Evolutionary conservation across 2,888 invertebrate genomes (phyloP).

Genomic region (Imbricaverruca yamaguchii): DNA sequence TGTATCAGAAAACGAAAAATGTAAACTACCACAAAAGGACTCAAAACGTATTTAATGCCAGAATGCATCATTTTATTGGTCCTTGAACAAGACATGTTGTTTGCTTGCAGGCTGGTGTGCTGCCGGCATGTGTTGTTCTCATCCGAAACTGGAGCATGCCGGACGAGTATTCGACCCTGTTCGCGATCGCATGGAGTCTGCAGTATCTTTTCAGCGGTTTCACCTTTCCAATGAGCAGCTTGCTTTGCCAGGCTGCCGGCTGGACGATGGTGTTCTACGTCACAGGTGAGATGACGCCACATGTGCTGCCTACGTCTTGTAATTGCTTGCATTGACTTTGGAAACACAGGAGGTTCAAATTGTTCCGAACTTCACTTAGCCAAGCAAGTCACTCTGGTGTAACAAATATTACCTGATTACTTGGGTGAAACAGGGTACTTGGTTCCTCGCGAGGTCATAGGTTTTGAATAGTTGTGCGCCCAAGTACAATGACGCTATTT

Average conservation of each 20-base stretch:
- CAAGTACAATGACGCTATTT: too few relatives aligned
- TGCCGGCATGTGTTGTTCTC: not conserved
- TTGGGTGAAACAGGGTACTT: too few relatives aligned
- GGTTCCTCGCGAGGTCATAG: too few relatives aligned
- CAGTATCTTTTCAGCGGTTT: not conserved
- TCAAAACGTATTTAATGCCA: not conserved
- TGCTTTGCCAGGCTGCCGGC: not conserved
- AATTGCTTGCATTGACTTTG: too few relatives aligned
- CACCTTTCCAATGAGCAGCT: not conserved
- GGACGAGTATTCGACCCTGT: not conserved
- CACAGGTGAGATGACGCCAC: not conserved
- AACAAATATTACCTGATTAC: too few relatives aligned
- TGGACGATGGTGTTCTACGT: not conserved
- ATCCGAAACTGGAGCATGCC: not conserved
- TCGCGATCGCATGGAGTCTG: not conserved
- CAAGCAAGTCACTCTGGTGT: too few relatives aligned
- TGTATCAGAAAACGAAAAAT: not conserved
- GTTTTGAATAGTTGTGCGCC: too few relatives aligned
- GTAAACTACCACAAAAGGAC: not conserved
- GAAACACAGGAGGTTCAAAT: too few relatives aligned
- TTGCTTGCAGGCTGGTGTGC: not conserved
- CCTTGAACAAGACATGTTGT: not conserved
- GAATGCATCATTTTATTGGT: not conserved
- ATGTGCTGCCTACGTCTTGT: too few relatives aligned
- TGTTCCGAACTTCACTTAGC: too few relatives aligned